Base-by-base conservation (phyloP, 2,797 vertebrate genomes). In the Luscinia megarhynchos region DNA sequence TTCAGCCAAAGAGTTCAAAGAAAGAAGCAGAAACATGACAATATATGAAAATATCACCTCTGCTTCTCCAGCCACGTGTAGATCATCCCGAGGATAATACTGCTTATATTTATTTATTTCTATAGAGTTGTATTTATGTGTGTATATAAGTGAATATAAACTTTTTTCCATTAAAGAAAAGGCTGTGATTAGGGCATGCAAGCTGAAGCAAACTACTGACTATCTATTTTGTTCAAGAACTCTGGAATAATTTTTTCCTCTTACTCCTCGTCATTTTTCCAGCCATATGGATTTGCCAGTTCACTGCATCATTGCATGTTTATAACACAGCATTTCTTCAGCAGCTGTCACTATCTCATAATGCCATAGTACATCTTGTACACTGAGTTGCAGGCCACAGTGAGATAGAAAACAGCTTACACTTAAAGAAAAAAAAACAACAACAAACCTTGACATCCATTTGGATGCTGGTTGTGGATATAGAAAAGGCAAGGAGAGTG, bases 261-360 rank as follows among this genome's bases (percentile, higher is more conserved):
- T 83, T 89, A 54, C n/a, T 91, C 41, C 20, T 93, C 15, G 1
- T 96, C 46, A 29, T 95, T 97, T 97, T 96, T 91, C 74, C 83
- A 96, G 85, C 96, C 98, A 96, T 98, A 97, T 96, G 97, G 96
- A 94, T 96, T 96, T 97, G 89, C 97, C 96, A 97, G 97, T 95
- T 98, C 96, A 93, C 95, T 95, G 97, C 97, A 97, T 97, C 97
- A 40, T 85, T 91, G 94, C 95, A 84, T 97, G 97, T 98, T 97
- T 97, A 90, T 92, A 97, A 62, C 92, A 90, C 94, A 96, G 96
- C 78, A 41, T 94, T 96, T 95, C 95, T 86, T 87, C 94, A 97
- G 95, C 98, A 98, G 97, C 97, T 98, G 98, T 96, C 90, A 36
- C 96, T 96, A 80, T 94, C 94, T 97, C 95, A 90, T 95, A 95